Evolutionary conservation across 2,888 invertebrate species (phyloP), one percentile per base, ranked within the genome.

Genomic region (Melolontha melolontha): DNA sequence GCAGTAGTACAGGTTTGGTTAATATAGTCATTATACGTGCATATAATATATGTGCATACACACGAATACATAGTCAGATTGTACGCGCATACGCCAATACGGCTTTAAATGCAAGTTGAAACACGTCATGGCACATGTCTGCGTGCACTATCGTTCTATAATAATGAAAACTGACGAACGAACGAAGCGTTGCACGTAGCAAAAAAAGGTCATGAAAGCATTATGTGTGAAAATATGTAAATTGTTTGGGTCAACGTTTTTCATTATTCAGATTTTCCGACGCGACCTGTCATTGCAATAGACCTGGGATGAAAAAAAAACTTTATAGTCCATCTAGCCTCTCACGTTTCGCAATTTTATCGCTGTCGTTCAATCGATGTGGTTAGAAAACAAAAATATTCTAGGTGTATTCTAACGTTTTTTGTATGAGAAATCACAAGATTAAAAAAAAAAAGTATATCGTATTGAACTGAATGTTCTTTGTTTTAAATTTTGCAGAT

Each of bases 161-260:
- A 57, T 44, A 57, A 57, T 57, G 44, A 41, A 42, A 11, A 42
- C 27, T 49, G 42, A 27, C 42, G 44, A 22, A 29, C 10, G 63
- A 50, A 40, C 22, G 41, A 64, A 52, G 51, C 51, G 51, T 27
- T 14, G 40, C n/a, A 52, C 40, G 22, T n/a, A 34, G 49, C n/a
- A 62, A 62, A 47, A 14, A 47, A 44, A 44, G 59, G 59, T 47
- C 59, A 62, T 62, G 59, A 62, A 62, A 62, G 59, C 59, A 62
- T 62, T 54, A 54, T 64, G 52, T 54, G 64, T 54, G 64, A 64
- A 64, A 64, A 64, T 64, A 64, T 64, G 64, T 52, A 64, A 64
- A 64, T 64, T 64, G 64, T 64, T 64, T 64, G 42, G 54, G 64
- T 40, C 52, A 54, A 64, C 64, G 64, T 49, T 64, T 64, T 64